Percentiles rank a stretch among this genome's conserved stretches.
Evolutionary conservation across 2,888 invertebrate species (phyloP).

Genomic region (Drosophila affinis): DNA sequence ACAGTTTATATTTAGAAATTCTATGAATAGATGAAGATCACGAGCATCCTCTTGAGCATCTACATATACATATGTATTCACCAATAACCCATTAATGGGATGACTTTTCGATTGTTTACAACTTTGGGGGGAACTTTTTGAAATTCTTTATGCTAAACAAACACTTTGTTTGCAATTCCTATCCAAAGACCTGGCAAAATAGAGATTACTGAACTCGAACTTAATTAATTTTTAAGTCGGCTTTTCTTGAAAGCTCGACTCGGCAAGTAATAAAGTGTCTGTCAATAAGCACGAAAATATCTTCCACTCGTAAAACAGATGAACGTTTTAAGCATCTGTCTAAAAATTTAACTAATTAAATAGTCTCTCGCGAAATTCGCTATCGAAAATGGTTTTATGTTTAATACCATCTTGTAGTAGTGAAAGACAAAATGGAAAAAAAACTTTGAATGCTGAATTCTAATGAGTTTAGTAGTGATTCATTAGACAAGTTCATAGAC

Average conservation of each 20-base stretch:
- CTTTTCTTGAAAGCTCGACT: too few species aligned
- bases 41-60: too few species aligned
- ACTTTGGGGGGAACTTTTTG: too few species aligned
- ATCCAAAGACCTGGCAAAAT: neutral
- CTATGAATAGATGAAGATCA: neutral
- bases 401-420: neutral
- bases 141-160: too few species aligned
- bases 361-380: neutral
- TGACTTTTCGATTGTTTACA: too few species aligned
- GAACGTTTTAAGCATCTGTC: too few species aligned
- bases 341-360: too few species aligned
- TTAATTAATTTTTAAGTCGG: neutral
- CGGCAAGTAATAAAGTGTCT: neutral
- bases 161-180: too few species aligned
- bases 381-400: neutral
- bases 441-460: neutral
- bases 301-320: too few species aligned
- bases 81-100: neutral
- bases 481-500: neutral
- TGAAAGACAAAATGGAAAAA: too few species aligned
- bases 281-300: too few species aligned
- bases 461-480: neutral
- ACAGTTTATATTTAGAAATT: constrained; percentile 15
- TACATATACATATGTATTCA: too few species aligned
- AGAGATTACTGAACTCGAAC: neutral